A percentile compares a stretch with the other conserved stretches of the same genome.
Evolutionary conservation across 2,797 vertebrate species (phyloP).

Genomic region (Apogon hyalosoma): DNA sequence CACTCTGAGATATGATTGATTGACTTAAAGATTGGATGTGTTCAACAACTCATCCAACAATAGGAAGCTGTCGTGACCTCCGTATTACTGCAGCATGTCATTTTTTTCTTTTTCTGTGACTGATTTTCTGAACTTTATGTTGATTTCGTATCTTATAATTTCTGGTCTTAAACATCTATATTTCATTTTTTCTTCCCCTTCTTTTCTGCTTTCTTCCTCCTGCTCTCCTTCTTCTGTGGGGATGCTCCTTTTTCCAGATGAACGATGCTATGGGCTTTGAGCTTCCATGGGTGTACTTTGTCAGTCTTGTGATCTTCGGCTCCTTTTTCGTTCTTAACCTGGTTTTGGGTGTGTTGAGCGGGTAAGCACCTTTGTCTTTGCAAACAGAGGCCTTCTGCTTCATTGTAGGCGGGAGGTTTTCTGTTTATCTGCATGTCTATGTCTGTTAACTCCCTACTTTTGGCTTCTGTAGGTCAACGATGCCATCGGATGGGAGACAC

Average conservation of each 20-base stretch:
- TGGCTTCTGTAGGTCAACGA: conserved; percentile 93
- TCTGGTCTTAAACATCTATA: conserved; percentile 41
- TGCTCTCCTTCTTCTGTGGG: conserved; percentile 31
- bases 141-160: conserved; percentile 30
- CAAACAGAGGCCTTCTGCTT: conserved; percentile 83
- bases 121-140: background rate
- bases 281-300: conserved; percentile 99
- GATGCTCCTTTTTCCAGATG: conserved; percentile 86
- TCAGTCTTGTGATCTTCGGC: conserved; percentile 99
- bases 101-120: conserved; percentile 11
- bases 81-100: conserved; percentile 24
- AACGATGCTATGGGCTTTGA: conserved; percentile 99
- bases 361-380: conserved; percentile 92
- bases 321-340: conserved; percentile 99
- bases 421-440: conserved; percentile 40
- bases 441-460: conserved; percentile 58
- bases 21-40: conserved; percentile 52
- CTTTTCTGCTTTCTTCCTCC: conserved; percentile 28
- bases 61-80: conserved; percentile 17
- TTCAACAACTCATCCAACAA: conserved; percentile 39
- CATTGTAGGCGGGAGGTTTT: conserved; percentile 40
- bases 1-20: conserved; percentile 59
- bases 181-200: conserved; percentile 36
- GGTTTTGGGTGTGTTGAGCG: conserved; percentile 99
- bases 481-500: conserved; percentile 95